Base-by-base conservation (phyloP, 2,797 vertebrate genomes). In the Sciurus carolinensis region DNA sequence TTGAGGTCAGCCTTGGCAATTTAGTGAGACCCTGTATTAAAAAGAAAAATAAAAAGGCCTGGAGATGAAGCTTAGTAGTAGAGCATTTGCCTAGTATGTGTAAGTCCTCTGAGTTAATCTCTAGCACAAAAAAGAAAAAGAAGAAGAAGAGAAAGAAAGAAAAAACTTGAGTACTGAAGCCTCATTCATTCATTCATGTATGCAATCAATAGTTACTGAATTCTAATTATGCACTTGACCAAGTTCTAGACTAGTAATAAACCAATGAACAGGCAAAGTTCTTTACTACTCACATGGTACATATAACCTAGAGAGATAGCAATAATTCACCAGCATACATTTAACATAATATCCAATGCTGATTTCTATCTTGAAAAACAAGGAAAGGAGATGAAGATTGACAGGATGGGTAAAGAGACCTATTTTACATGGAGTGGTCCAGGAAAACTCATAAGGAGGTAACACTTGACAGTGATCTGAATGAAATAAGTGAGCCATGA, bases 401-500 rank as follows among this genome's bases (percentile, higher is more conserved):
- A 42, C 5, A 12, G 8, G 17, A 33, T 15, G 52, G 5, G 17
- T 14, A 13, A 5, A 0, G 73, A 13, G 11, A 24, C 24, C 57
- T 12, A 0, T 26, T 36, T 80, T 17, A 26, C 22, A 8, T 15
- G 17, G n/a, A n/a, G 11, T 9, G 26, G 0, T 69, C 17, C 5
- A 2, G 44, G 24, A 30, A 59, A 59, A 30, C 44, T 59, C 67
- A 81, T 11, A 30, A 86, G 39, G n/a, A 57, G 14, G 33, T 77
- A 26, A 54, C 12, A 4, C 2, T 1, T 33, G 30, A 67, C 72
- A 87, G 39, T 59, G 11, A 73, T 3, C 17, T 12, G 30, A 50
- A 26, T 13, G 7, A 44, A 69, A 36, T 7, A 30, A 64, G 33
- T n/a, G 30, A 18, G 7, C 3, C 0, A 0, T 20, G 22, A 52